phyloP scores from a whole-genome alignment of 2,113 vertebrate species.

The Cephalopholis sonnerati region DNA sequence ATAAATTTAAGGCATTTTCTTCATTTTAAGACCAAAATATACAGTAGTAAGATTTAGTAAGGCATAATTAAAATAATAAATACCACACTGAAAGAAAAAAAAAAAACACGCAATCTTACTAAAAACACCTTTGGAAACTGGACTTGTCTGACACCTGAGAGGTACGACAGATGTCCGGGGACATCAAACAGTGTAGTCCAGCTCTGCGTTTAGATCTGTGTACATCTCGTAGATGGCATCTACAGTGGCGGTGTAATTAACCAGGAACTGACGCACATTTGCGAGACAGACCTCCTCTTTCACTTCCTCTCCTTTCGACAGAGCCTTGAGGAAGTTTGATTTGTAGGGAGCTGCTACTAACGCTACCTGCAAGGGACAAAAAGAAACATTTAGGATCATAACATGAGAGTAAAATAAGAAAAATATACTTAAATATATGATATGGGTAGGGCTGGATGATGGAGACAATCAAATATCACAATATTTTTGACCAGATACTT shows the following conservation, averaged over 20 bases:
- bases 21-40: conserved; percentile 15
- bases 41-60: conserved; percentile 11
- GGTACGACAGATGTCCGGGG: background rate
- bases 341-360: conserved; percentile 91
- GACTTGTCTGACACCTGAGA: conserved; percentile 14
- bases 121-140: conserved; percentile 3
- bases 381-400: background rate
- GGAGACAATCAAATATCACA: no score
- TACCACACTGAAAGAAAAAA: conserved; percentile 23
- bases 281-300: conserved; percentile 92
- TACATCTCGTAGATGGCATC: conserved; percentile 97
- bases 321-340: conserved; percentile 92
- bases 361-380: conserved; percentile 83
- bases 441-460: no score
- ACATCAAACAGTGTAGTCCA: conserved; percentile 92
- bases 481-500: no score
- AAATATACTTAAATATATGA: background rate
- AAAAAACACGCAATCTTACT: background rate
- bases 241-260: conserved; percentile 89
- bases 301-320: conserved; percentile 94
- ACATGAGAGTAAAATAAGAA: background rate
- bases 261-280: conserved; percentile 90
- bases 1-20: conserved; percentile 26
- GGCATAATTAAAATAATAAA: conserved; percentile 62
- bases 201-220: conserved; percentile 90